These are phyloP conservation scores for Drosophila neotestacea DNA, from an alignment of 2,888 invertebrate genomes.

Conservation along the genomic window DNA sequence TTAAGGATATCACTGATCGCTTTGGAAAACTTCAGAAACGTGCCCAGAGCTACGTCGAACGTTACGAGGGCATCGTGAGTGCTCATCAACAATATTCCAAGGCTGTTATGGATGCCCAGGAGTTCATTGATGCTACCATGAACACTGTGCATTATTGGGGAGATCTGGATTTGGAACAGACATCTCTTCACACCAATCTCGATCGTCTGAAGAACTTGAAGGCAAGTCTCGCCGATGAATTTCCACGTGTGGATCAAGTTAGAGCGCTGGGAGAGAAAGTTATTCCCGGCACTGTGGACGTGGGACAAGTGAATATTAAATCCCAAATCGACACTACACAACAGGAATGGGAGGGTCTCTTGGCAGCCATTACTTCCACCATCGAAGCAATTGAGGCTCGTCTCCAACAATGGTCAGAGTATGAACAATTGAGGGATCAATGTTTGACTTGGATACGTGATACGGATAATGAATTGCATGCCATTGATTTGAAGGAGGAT, in stretches of 20 bases:
- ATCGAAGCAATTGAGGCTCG: constrained; percentile 93
- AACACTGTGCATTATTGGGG: constrained; percentile 93
- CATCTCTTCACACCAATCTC: constrained; percentile 93
- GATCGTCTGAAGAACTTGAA: constrained; percentile 93
- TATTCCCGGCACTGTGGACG: constrained; percentile 93
- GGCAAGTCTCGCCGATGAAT: constrained; percentile 93
- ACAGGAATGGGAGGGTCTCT: constrained; percentile 94
- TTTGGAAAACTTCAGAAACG: constrained; percentile 90
- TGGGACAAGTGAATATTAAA: constrained; percentile 93
- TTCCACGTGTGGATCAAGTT: constrained; percentile 92
- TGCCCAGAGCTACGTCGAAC: constrained; percentile 91
- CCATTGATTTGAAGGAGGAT: constrained; percentile 93
- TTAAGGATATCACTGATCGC: constrained; percentile 89
- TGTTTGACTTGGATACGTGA: constrained; percentile 95
- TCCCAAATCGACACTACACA: constrained; percentile 95
- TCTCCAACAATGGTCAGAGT: constrained; percentile 96
- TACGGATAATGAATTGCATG: constrained; percentile 94
- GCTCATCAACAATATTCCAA: constrained; percentile 95
- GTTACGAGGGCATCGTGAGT: constrained; percentile 94
- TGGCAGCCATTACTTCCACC: constrained; percentile 91
- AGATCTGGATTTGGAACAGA: constrained; percentile 92
- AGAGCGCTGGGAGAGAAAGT: constrained; percentile 95
- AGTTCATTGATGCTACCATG: constrained; percentile 94
- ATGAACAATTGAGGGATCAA: constrained; percentile 93
- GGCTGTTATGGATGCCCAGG: constrained; percentile 93